phyloP scores from a whole-genome alignment of 2,888 invertebrate genomes.

The Acrobasis suavella region DNA sequence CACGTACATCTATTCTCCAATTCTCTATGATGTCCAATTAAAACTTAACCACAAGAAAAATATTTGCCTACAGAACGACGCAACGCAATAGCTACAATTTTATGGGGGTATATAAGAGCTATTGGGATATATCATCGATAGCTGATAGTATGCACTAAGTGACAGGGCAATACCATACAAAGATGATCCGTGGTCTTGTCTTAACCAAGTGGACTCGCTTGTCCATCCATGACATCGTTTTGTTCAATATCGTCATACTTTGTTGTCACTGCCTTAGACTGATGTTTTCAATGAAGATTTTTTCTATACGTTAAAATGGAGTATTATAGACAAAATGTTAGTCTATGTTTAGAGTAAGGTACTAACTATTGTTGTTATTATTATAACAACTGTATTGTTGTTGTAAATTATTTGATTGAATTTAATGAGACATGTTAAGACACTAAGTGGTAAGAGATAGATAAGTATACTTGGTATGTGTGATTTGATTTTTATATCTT shows the following conservation, averaged over 20 bases:
- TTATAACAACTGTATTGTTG: slow-evolving; percentile 69
- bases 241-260: slow-evolving; percentile 53
- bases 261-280: slow-evolving; percentile 80
- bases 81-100: no score
- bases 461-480: slow-evolving; percentile 56
- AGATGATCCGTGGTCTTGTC: no score
- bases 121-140: no score
- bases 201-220: slow-evolving; percentile 1
- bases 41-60: no score
- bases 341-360: slow-evolving; percentile 58
- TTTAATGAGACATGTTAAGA: slow-evolving; percentile 67
- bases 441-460: slow-evolving; percentile 52
- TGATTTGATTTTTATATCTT: slow-evolving; percentile 64
- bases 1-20: background rate
- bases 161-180: no score
- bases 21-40: no score
- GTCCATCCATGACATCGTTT: slow-evolving; percentile 31
- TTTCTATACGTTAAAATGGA: slow-evolving; percentile 63
- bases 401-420: slow-evolving; percentile 77
- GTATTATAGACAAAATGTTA: slow-evolving; percentile 65
- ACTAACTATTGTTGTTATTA: slow-evolving; percentile 71
- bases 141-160: no score
- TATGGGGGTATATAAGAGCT: no score
- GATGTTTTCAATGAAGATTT: slow-evolving; percentile 71
- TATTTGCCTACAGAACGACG: no score